These are phyloP conservation scores for Rhabdophis nuchalis DNA, from an alignment of 2,797 vertebrate genomes.

Conservation along the genomic window DNA sequence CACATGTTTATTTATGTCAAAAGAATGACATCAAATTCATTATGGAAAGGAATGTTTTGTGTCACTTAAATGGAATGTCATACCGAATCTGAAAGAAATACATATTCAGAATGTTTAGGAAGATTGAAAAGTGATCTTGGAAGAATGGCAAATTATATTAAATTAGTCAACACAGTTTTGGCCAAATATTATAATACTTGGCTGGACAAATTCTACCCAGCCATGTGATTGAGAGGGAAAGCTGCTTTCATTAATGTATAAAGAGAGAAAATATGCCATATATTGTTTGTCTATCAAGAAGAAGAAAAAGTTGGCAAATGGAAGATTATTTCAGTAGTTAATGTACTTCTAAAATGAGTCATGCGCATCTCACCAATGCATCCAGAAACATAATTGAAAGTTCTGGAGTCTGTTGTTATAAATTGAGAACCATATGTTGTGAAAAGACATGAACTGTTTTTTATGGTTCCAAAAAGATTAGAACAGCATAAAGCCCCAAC, in stretches of 20 bases:
- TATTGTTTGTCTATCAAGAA: constrained; percentile 55
- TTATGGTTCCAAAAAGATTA: constrained; percentile 49
- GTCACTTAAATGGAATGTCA: constrained; percentile 29
- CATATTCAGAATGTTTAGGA: constrained; percentile 52
- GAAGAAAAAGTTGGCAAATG: constrained; percentile 46
- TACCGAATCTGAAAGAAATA: constrained; percentile 60
- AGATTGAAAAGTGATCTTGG: constrained; percentile 53
- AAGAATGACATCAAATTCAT: constrained; percentile 46
- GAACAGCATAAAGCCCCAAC: constrained; percentile 45
- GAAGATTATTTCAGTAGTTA: constrained; percentile 47
- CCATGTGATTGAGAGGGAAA: constrained; percentile 4
- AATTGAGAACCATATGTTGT: constrained; percentile 56
- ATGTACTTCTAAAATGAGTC: constrained; percentile 64
- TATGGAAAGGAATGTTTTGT: constrained; percentile 29
- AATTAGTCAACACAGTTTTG: constrained; percentile 53
- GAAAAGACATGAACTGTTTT: constrained; percentile 54
- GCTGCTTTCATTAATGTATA: constrained; percentile 36
- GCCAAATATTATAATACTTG: constrained; percentile 59
- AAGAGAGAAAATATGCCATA: constrained; percentile 47
- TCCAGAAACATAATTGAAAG: constrained; percentile 66
- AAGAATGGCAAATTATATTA: constrained; percentile 52
- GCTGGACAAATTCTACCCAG: constrained; percentile 43
- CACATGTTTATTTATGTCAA: constrained; percentile 11
- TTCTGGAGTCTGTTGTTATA: constrained; percentile 60
- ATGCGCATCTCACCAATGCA: constrained; percentile 43